phyloP scores from a whole-genome alignment of 2,888 invertebrate species.

The Seira sanloemensis region DNA sequence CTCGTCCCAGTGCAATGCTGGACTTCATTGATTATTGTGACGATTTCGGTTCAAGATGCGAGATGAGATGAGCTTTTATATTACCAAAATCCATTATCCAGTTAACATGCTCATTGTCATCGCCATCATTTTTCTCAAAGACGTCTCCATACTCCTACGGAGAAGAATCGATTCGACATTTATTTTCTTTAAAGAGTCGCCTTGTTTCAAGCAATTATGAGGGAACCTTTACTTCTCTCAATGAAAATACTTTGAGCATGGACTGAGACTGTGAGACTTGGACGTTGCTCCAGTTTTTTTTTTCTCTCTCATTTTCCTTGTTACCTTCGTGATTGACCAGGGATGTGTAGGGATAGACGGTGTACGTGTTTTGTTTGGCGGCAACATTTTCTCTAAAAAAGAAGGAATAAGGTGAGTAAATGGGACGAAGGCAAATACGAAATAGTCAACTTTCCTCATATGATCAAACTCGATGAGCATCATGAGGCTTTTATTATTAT shows the following conservation, averaged over 20 bases:
- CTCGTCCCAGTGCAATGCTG: no score
- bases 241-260: no score
- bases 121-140: background rate
- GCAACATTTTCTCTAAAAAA: constrained; percentile 1
- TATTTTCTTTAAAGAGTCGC: background rate
- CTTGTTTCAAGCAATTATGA: constrained; percentile 1
- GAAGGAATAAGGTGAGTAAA: constrained; percentile 5
- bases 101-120: constrained; percentile 24
- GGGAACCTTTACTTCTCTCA: constrained; percentile 9
- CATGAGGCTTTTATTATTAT: constrained; percentile 10
- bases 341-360: background rate
- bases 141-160: constrained; percentile 1
- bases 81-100: constrained; percentile 51
- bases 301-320: background rate
- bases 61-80: constrained; percentile 21
- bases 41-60: background rate
- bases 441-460: no score
- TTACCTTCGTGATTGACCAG: background rate
- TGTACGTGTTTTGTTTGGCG: background rate
- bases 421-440: no score
- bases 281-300: constrained; percentile 18
- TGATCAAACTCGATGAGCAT: no score
- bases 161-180: background rate
- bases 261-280: background rate
- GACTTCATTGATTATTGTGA: constrained; percentile 11